Evolutionary conservation across 2,113 vertebrate genomes (phyloP).

Genomic region (Zosterops japonicus): DNA sequence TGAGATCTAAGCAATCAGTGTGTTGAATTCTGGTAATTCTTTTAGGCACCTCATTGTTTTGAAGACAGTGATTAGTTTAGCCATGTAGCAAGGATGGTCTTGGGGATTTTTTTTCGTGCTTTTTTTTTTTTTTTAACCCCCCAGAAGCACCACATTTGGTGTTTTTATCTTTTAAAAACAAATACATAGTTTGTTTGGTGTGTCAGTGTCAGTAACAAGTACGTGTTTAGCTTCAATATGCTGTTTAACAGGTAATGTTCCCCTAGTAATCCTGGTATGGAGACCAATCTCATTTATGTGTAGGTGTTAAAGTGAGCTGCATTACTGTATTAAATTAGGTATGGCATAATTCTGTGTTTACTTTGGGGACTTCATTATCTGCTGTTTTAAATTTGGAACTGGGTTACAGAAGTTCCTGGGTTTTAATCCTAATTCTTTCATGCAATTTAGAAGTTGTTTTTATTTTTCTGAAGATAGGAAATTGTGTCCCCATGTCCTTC

Average conservation of each 20-base stretch:
- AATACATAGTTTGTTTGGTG: not conserved
- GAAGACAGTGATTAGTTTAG: not conserved
- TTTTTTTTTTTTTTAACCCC: not conserved
- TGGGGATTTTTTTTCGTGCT: fast-evolving
- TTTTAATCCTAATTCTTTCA: not conserved
- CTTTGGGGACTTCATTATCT: not conserved
- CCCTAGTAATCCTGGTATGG: not conserved
- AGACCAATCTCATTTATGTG: not conserved
- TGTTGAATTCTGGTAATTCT: not conserved
- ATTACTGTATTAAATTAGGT: not conserved
- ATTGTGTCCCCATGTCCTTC: not conserved
- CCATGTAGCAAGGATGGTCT: not conserved
- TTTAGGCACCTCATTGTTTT: not conserved
- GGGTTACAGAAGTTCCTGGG: not conserved
- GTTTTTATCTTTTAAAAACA: not conserved
- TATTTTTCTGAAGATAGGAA: not conserved
- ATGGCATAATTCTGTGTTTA: not conserved
- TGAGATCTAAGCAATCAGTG: not conserved
- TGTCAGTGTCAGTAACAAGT: not conserved
- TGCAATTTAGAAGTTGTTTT: not conserved
- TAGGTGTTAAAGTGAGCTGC: not conserved
- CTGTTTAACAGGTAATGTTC: not conserved
- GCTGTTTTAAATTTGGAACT: not conserved
- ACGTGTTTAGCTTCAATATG: not conserved
- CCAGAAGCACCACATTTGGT: not conserved